Conservation (phyloP, 2,113 vertebrate species). For the Notothenia coriiceps region DNA sequence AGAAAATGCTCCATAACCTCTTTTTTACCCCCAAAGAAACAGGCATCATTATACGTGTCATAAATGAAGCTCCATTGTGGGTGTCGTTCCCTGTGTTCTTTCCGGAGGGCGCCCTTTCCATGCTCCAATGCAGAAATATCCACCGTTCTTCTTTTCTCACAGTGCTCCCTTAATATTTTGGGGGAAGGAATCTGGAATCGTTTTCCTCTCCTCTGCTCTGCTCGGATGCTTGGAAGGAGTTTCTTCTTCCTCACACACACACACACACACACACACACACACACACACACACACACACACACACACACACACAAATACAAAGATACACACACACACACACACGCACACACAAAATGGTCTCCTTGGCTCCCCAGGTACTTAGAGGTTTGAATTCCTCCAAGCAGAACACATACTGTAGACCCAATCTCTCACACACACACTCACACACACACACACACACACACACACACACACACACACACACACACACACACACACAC, state of each 20-base stretch:
- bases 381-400: constrained; percentile 58
- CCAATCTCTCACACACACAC: not conserved
- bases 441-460: too few species aligned
- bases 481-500: not conserved
- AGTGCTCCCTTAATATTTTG: constrained; percentile 3
- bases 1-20: not conserved
- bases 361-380: constrained; percentile 89
- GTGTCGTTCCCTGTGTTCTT: constrained; percentile 19
- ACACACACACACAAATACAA: constrained; percentile 13
- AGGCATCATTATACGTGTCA: not conserved
- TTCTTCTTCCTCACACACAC: not conserved
- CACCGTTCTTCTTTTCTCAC: constrained; percentile 18
- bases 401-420: constrained; percentile 22
- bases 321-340: not conserved
- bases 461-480: too few species aligned
- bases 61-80: not conserved
- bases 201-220: constrained; percentile 35
- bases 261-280: not conserved
- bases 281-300: constrained; percentile 24
- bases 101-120: constrained; percentile 56
- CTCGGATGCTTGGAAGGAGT: constrained; percentile 46
- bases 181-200: constrained; percentile 57
- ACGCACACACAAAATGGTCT: constrained; percentile 81
- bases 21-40: not conserved
- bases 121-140: constrained; percentile 2